Conservation (phyloP, 37 sponge, comb jelly and placozoan species). For the Petrosia ficiformis region DNA sequence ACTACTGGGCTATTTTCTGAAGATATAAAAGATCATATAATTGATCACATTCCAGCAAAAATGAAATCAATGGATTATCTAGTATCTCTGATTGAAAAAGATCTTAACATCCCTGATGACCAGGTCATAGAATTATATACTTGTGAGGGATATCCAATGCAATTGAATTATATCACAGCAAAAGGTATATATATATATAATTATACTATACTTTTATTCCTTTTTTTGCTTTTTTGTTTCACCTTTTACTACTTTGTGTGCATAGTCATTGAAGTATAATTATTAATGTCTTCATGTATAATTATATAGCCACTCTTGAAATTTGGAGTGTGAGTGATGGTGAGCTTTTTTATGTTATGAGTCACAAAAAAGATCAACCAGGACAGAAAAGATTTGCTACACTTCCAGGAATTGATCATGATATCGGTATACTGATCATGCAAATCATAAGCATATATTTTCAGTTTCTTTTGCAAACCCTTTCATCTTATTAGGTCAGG, state of each 20-base stretch:
- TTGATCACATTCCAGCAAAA: neutral
- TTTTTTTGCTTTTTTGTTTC: too few species aligned
- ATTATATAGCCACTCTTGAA: neutral
- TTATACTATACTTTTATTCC: neutral
- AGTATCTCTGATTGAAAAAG: neutral
- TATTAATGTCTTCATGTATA: too few species aligned
- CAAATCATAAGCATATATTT: too few species aligned
- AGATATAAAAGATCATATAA: neutral
- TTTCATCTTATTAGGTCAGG: too few species aligned
- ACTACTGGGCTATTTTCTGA: neutral
- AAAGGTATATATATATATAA: neutral
- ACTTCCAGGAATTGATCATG: neutral
- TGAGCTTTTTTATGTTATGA: slow-evolving; percentile 14
- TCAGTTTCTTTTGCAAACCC: too few species aligned
- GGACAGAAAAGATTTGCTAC: neutral
- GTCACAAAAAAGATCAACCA: neutral
- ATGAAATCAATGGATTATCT: neutral
- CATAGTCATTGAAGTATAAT: too few species aligned
- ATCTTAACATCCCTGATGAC: neutral
- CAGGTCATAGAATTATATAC: neutral
- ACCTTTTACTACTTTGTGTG: too few species aligned
- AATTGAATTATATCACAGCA: neutral
- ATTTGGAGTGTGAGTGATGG: neutral
- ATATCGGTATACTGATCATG: neutral
- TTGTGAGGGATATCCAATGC: slow-evolving; percentile 10